These are phyloP conservation scores for Hippopotamyrus pictus DNA, from an alignment of 2,797 vertebrate genomes.

Conservation along the genomic window DNA sequence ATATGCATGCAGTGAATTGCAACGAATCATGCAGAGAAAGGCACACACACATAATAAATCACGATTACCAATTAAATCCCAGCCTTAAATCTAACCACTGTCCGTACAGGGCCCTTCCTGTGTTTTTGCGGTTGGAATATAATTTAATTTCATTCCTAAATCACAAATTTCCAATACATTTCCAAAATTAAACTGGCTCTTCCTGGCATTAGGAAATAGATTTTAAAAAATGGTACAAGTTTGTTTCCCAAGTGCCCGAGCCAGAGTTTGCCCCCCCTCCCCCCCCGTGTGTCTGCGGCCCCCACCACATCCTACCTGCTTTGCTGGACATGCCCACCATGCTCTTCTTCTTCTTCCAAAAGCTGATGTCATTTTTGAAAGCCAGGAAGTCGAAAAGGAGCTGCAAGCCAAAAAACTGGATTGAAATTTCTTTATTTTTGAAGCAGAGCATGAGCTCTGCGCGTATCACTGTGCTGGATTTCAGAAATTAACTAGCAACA, in stretches of 20 bases:
- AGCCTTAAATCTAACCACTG: not conserved
- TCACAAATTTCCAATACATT: not conserved
- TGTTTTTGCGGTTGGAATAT: not conserved
- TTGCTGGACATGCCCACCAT: conserved; percentile 98
- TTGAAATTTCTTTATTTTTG: not conserved
- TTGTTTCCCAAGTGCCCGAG: not conserved
- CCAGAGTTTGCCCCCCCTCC: not conserved
- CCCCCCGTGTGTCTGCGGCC: not conserved
- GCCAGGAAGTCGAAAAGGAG: conserved; percentile 97
- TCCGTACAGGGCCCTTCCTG: not conserved
- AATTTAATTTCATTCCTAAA: not conserved
- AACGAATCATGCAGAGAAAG: not conserved
- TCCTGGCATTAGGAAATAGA: not conserved
- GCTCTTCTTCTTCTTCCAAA: conserved; percentile 96
- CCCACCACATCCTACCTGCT: conserved; percentile 69
- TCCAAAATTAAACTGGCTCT: not conserved
- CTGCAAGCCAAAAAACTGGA: conserved; percentile 55
- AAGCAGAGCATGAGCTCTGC: not conserved
- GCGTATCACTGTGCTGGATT: not conserved
- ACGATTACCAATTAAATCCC: not conserved
- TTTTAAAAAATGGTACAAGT: not conserved
- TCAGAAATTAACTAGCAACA: not conserved
- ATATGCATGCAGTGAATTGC: not conserved
- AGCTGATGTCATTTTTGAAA: conserved; percentile 98
- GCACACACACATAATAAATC: not conserved